Base-by-base conservation (phyloP, 2,797 vertebrate species). In the Erpetoichthys calabaricus region DNA sequence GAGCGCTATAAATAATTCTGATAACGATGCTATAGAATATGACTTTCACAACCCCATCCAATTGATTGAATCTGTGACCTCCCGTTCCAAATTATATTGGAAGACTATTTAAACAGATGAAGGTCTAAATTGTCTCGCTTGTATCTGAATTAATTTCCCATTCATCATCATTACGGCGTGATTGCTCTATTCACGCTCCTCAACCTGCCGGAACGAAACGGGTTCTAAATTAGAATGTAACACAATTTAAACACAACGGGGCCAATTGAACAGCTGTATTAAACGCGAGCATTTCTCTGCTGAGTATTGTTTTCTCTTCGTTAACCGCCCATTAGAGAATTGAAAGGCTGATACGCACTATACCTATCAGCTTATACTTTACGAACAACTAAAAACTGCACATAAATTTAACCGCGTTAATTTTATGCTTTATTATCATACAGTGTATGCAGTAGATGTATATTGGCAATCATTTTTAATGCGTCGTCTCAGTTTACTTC, bases 61-160 rank as follows among this genome's bases (percentile, higher is more conserved):
- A 94, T 91, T 98, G 92, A 97, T 97, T 98, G 91, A 94, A 93
- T 89, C 83, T 81, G 81, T 93, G 93, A 94, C 92, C 92, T 86
- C 85, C 82, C 82, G 88, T 94, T 87, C 86, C 83, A 89, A 90
- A 89, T 89, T 89, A 90, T 91, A 90, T 93, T 91, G 91, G 90
- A 92, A 90, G 89, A 84, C 91, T 89, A 88, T 94, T 95, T 94
- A 96, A 95, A 93, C 93, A 98, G 91, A 95, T 90, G 94, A 94
- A 92, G 86, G 89, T 84, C 87, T 91, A 91, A 93, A 96, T 93
- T 95, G 95, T 90, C 87, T 89, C 85, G 86, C 91, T 91, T 94
- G 90, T 92, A 88, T 90, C 88, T 86, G 89, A 89, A 93, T 98
- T 97, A 97, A 97, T 97, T 91, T 90, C 91, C 83, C 92, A 96